phyloP scores from a whole-genome alignment of 2,888 invertebrate genomes.

The Spialia ferax region DNA sequence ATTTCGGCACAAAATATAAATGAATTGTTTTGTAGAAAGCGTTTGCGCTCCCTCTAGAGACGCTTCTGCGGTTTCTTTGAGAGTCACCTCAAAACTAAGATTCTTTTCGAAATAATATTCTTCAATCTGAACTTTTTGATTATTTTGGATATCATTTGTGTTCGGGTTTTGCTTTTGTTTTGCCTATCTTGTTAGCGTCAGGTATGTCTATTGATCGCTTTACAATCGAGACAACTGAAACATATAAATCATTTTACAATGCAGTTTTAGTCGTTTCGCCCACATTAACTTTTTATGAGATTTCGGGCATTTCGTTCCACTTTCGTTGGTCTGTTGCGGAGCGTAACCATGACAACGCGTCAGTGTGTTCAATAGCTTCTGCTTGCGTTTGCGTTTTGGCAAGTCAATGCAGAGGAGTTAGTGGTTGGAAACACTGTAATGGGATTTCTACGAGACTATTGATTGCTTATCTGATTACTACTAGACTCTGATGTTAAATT shows the following conservation, averaged over 20 bases:
- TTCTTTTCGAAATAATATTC: not conserved
- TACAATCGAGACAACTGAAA: too few relatives aligned
- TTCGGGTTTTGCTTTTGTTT: too few relatives aligned
- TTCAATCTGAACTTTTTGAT: not conserved
- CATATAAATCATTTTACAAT: not conserved
- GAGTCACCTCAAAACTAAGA: not conserved
- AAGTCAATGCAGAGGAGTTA: constrained; percentile 14
- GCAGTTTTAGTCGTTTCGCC: constrained; percentile 54
- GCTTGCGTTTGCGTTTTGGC: constrained; percentile 28
- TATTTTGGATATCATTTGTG: too few relatives aligned
- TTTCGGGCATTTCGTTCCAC: constrained; percentile 73
- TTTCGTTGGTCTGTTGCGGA: constrained; percentile 64
- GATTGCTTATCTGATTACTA: too few relatives aligned
- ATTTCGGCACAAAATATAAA: not conserved
- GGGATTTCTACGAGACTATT: not conserved
- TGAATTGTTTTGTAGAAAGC: constrained; percentile 25
- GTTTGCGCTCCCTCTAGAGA: constrained; percentile 10
- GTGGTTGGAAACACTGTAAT: not conserved
- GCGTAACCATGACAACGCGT: constrained; percentile 71
- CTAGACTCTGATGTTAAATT: too few relatives aligned
- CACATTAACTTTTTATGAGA: constrained; percentile 53
- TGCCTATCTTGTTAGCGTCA: too few relatives aligned
- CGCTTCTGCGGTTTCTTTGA: constrained; percentile 10
- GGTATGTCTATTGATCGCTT: too few relatives aligned
- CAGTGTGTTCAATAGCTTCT: constrained; percentile 66